A percentile compares a stretch with the other conserved stretches of the same genome.
phyloP scores from a whole-genome alignment of 2,888 invertebrate species.

The Drosophila picticornis region DNA sequence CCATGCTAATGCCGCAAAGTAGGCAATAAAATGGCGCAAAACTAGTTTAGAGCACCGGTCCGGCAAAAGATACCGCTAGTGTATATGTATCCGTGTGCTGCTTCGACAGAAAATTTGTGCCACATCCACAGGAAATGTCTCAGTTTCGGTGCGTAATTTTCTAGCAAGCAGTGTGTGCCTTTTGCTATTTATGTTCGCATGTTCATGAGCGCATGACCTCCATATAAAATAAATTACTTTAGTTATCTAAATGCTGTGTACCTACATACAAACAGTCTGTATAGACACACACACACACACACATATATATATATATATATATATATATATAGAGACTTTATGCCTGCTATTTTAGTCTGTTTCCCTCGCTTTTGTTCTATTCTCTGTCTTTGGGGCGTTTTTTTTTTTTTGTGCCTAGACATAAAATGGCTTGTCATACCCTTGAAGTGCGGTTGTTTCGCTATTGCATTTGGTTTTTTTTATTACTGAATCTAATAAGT shows the following conservation, averaged over 20 bases:
- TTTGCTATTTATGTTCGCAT: slow-evolving; percentile 78
- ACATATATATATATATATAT: background rate
- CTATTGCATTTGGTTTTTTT: background rate
- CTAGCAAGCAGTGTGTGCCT: slow-evolving; percentile 52
- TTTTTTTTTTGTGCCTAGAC: slow-evolving; percentile 27
- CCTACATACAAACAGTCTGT: slow-evolving; percentile 3
- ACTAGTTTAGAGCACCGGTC: slow-evolving; percentile 48
- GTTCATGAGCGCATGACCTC: slow-evolving; percentile 82
- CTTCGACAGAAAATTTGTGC: slow-evolving; percentile 50
- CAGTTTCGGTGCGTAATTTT: slow-evolving; percentile 77
- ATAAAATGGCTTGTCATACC: slow-evolving; percentile 10
- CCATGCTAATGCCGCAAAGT: slow-evolving; percentile 67
- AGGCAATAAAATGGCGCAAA: slow-evolving; percentile 67
- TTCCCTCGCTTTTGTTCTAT: slow-evolving; percentile 4
- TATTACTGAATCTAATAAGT: background rate
- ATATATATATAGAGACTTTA: background rate
- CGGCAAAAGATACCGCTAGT: slow-evolving; percentile 15
- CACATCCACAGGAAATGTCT: slow-evolving; percentile 69
- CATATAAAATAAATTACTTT: slow-evolving; percentile 84
- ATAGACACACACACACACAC: background rate
- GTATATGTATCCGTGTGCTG: slow-evolving; percentile 9
- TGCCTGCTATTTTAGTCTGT: slow-evolving; percentile 10
- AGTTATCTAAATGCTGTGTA: slow-evolving; percentile 78
- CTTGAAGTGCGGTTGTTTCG: slow-evolving; percentile 4
- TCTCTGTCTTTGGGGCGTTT: slow-evolving; percentile 32